Conservation (phyloP, 2,888 invertebrate species). For the Pseudococcus viburni region DNA sequence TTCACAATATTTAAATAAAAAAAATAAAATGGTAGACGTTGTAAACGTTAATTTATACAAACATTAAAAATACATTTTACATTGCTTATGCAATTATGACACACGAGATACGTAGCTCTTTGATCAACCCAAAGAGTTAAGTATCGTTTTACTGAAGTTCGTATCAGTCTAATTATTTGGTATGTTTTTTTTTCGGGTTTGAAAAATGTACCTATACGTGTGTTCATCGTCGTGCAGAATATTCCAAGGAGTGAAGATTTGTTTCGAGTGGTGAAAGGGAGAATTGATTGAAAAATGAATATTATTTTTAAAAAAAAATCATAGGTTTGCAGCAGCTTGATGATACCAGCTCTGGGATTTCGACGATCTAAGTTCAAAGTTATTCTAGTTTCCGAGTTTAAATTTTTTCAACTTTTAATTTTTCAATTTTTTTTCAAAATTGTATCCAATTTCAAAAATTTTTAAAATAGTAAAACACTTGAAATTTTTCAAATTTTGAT, state of each 20-base stretch:
- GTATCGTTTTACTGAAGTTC: conserved; percentile 21
- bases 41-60: conserved; percentile 50
- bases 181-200: background rate
- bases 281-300: too few species aligned
- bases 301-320: too few species aligned
- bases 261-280: background rate
- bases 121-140: background rate
- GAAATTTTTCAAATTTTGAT: too few species aligned
- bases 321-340: too few species aligned
- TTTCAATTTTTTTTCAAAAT: too few species aligned
- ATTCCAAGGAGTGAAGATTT: background rate
- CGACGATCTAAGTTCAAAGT: too few species aligned
- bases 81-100: conserved; percentile 49
- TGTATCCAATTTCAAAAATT: too few species aligned
- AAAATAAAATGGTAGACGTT: conserved; percentile 44
- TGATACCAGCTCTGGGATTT: too few species aligned
- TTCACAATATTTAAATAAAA: conserved; percentile 31
- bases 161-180: conserved; percentile 48
- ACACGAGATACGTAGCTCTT: background rate
- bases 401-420: too few species aligned
- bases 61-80: conserved; percentile 39
- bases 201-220: background rate
- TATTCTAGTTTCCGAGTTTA: too few species aligned
- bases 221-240: background rate
- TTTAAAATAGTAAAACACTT: too few species aligned